A percentile compares a stretch with the other conserved stretches of the same genome.
Conservation (phyloP, 2,113 vertebrate genomes). For the Hiodon alosoides region DNA sequence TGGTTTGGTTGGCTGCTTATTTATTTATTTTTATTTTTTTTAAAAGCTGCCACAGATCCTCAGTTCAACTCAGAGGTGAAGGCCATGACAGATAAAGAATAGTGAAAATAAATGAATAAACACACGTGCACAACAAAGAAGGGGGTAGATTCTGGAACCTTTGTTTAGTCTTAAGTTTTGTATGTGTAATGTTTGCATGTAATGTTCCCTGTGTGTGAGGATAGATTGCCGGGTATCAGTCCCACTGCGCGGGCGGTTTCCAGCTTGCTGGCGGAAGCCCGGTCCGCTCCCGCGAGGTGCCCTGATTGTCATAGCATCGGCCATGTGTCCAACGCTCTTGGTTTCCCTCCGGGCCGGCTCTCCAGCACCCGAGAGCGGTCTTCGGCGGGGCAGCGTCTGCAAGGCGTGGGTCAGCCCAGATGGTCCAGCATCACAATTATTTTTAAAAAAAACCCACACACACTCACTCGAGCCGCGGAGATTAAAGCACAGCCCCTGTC, state of each 20-base stretch:
- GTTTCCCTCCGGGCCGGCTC: not conserved
- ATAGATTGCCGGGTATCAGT: too few species aligned
- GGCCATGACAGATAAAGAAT: not conserved
- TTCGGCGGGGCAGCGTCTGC: not conserved
- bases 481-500: not conserved
- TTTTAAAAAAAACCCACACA: conserved; percentile 17
- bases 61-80: not conserved
- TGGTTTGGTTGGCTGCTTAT: not conserved
- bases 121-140: not conserved
- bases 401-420: conserved; percentile 2
- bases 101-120: not conserved
- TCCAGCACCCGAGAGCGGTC: not conserved
- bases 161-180: too few species aligned
- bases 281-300: too few species aligned
- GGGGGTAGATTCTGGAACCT: too few species aligned
- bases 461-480: not conserved
- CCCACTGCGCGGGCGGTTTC: too few species aligned
- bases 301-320: not conserved
- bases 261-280: too few species aligned
- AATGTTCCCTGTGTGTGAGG: too few species aligned
- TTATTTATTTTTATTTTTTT: conserved; percentile 4
- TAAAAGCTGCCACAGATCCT: not conserved
- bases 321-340: not conserved
- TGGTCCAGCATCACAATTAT: conserved; percentile 7
- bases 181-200: too few species aligned